phyloP scores from a whole-genome alignment of 2,888 invertebrate genomes.

The Tachina fera region DNA sequence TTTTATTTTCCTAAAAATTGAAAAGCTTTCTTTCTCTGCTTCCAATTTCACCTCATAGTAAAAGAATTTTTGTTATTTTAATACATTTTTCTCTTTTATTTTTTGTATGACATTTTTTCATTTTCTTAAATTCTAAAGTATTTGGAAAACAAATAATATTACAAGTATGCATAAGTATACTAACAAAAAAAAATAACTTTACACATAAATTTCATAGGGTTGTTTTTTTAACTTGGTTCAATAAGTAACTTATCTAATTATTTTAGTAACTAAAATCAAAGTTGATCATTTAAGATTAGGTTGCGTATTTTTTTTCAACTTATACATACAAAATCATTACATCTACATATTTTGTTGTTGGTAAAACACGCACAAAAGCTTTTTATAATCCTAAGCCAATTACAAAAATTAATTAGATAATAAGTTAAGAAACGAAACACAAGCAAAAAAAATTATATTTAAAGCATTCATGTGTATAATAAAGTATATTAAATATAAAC shows the following conservation, averaged over 20 bases:
- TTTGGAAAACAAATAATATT: slow-evolving; percentile 64
- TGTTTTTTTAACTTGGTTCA: slow-evolving; percentile 1
- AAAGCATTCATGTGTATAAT: slow-evolving; percentile 7
- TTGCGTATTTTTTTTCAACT: neutral
- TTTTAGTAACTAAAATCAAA: slow-evolving; percentile 42
- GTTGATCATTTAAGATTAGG: slow-evolving; percentile 25
- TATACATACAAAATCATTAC: neutral
- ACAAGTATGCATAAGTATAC: slow-evolving; percentile 2
- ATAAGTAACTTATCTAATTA: slow-evolving; percentile 35
- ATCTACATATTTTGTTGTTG: neutral
- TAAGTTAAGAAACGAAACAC: slow-evolving; percentile 40
- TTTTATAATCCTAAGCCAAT: slow-evolving; percentile 1
- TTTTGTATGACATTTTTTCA: slow-evolving; percentile 59
- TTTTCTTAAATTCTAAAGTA: slow-evolving; percentile 63
- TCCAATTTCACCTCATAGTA: neutral
- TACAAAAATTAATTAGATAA: slow-evolving; percentile 36
- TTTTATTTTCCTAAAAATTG: too few relatives aligned
- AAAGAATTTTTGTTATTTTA: slow-evolving; percentile 36
- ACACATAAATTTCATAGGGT: slow-evolving; percentile 50
- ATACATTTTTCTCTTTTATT: slow-evolving; percentile 58
- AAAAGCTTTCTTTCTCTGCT: too few relatives aligned
- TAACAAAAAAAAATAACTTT: slow-evolving; percentile 48
- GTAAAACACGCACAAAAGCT: slow-evolving; percentile 16
- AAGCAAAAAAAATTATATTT: neutral
- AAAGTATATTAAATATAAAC: slow-evolving; percentile 24